Evolutionary conservation across 2,113 vertebrate genomes (phyloP).

Genomic region (Siniperca knerii): DNA sequence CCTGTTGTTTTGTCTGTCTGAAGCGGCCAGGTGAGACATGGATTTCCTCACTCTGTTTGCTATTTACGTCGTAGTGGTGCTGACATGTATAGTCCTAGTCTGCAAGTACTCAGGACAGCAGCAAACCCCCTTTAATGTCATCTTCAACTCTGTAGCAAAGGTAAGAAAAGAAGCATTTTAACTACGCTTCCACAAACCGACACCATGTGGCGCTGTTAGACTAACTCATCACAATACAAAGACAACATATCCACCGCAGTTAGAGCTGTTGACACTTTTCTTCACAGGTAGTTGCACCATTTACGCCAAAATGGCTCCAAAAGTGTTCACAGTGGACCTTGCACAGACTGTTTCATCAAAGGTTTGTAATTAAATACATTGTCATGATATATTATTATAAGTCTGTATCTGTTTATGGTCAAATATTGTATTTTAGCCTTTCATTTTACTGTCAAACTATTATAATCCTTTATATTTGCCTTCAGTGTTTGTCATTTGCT

Average conservation of each 20-base stretch:
- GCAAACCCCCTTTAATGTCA: conserved; percentile 69
- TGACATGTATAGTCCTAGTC: conserved; percentile 77
- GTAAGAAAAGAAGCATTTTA: conserved; percentile 56
- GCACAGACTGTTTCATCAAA: conserved; percentile 90
- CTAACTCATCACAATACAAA: background rate
- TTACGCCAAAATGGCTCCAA: conserved; percentile 87
- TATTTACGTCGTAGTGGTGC: conserved; percentile 84
- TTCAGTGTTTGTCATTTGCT: background rate
- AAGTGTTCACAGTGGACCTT: conserved; percentile 70
- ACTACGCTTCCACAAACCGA: background rate
- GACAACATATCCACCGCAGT: too few relatives aligned
- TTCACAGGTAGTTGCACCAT: conserved; percentile 80
- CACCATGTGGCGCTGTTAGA: conserved; percentile 24
- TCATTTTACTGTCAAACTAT: background rate
- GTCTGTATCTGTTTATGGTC: background rate
- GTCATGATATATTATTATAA: background rate
- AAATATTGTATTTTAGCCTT: background rate
- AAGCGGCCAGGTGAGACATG: conserved; percentile 82
- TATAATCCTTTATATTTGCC: background rate
- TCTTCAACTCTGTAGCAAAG: conserved; percentile 57
- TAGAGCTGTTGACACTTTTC: background rate
- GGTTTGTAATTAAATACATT: conserved; percentile 78
- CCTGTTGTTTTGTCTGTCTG: conserved; percentile 46
- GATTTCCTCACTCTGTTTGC: conserved; percentile 92
- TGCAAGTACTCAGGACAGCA: conserved; percentile 85